These are phyloP conservation scores for Monopis laevigella DNA, from an alignment of 2,888 invertebrate species.

Conservation along the genomic window DNA sequence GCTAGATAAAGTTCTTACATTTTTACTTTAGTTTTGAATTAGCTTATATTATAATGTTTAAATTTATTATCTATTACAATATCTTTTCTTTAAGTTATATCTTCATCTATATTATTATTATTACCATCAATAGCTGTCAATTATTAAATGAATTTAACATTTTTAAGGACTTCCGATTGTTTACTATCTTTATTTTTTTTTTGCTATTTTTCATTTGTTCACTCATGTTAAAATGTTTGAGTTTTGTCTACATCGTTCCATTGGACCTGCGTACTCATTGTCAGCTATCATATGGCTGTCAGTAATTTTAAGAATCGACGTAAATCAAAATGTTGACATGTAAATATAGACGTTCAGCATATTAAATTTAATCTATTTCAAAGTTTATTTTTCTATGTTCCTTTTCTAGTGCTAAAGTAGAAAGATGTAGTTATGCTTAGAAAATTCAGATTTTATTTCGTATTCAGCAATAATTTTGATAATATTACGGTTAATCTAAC, in stretches of 20 bases:
- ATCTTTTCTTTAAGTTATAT: too few species aligned
- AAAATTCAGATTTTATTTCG: not conserved
- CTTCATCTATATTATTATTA: too few species aligned
- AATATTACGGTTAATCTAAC: slow-evolving; percentile 1
- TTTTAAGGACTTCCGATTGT: not conserved
- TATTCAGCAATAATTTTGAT: slow-evolving; percentile 6
- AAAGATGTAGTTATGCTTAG: slow-evolving; percentile 7
- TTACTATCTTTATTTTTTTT: not conserved
- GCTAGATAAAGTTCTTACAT: slow-evolving; percentile 54
- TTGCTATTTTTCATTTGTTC: too few species aligned
- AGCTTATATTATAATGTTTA: not conserved
- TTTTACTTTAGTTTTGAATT: slow-evolving; percentile 1
- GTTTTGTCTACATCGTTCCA: slow-evolving; percentile 51
- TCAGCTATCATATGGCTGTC: slow-evolving; percentile 69
- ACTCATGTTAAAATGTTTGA: not conserved
- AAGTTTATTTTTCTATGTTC: slow-evolving; percentile 65
- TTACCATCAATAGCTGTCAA: slow-evolving; percentile 2
- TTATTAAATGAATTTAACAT: slow-evolving; percentile 1
- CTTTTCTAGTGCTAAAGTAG: slow-evolving; percentile 40
- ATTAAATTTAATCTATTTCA: slow-evolving; percentile 53
- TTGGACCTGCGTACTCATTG: slow-evolving; percentile 54
- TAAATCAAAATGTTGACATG: slow-evolving; percentile 61
- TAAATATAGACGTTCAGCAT: slow-evolving; percentile 65
- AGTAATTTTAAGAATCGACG: slow-evolving; percentile 62
- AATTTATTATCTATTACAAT: not conserved